Conservation (phyloP, 1,140 invertebrate genomes). For the Trichoplusia ni region DNA sequence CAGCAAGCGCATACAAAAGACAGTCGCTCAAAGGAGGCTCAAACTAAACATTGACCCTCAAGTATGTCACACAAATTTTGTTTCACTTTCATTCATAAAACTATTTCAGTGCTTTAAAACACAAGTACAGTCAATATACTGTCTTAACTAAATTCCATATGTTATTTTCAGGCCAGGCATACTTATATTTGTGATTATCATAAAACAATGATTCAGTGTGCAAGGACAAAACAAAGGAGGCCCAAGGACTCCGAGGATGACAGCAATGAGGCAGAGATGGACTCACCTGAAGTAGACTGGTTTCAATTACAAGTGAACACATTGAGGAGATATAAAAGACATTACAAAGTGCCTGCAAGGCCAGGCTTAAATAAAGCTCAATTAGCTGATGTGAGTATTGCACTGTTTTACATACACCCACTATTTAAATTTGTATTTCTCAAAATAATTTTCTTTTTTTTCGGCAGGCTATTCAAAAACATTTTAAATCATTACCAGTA, state of each 20-base stretch:
- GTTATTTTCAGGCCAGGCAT: conserved; percentile 89
- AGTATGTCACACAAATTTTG: conserved; percentile 74
- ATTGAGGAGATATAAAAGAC: conserved; percentile 94
- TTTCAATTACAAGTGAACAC: conserved; percentile 97
- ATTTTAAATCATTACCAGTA: conserved; percentile 96
- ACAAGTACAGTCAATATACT: conserved; percentile 17
- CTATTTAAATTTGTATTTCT: background rate
- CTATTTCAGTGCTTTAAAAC: conserved; percentile 2
- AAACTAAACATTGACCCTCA: conserved; percentile 93
- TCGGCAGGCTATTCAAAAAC: conserved; percentile 94
- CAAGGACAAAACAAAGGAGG: conserved; percentile 91
- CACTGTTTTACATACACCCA: background rate
- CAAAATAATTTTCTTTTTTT: conserved; percentile 39
- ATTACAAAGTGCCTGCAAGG: conserved; percentile 94
- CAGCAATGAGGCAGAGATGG: conserved; percentile 92
- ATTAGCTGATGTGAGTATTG: conserved; percentile 93
- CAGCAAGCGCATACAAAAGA: conserved; percentile 98
- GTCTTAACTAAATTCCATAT: conserved; percentile 6
- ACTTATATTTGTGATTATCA: conserved; percentile 99
- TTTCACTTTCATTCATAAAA: conserved; percentile 31
- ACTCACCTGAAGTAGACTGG: conserved; percentile 95
- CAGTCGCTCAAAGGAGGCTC: conserved; percentile 94
- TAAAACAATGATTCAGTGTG: conserved; percentile 96
- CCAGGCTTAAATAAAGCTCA: conserved; percentile 97
- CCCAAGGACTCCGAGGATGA: conserved; percentile 97